Percentiles rank a stretch among this genome's conserved stretches.
These are phyloP conservation scores for Otolemur crassicaudatus DNA, from an alignment of 2,797 vertebrate species.

Conservation along the genomic window DNA sequence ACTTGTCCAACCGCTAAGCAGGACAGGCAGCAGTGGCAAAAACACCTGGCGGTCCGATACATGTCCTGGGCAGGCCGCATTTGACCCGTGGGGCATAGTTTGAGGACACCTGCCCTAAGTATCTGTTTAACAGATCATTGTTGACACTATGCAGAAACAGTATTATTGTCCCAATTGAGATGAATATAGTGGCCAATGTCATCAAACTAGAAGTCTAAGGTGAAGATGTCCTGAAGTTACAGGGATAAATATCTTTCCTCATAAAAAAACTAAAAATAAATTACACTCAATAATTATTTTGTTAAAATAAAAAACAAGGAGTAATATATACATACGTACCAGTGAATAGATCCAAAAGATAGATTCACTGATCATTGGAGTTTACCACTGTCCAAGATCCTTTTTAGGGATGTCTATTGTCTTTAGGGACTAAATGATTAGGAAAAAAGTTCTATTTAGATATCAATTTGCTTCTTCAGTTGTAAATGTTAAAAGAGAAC, in stretches of 20 bases:
- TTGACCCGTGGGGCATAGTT: too few species aligned
- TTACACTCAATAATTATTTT: background rate
- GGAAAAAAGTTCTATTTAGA: background rate
- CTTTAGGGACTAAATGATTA: background rate
- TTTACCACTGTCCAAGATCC: background rate
- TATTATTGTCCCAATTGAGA: background rate
- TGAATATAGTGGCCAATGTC: background rate
- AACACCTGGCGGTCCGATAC: too few species aligned
- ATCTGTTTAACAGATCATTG: background rate
- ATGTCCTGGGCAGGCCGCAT: too few species aligned
- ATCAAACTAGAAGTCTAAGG: conserved; percentile 28
- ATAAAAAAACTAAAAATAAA: conserved; percentile 37
- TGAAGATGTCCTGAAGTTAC: background rate
- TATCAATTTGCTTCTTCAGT: background rate
- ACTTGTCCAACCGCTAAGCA: too few species aligned
- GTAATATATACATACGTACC: background rate
- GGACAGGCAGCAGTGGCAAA: too few species aligned
- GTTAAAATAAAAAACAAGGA: background rate
- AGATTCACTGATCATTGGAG: conserved; percentile 1
- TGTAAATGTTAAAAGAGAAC: conserved; percentile 23
- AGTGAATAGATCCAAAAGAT: background rate
- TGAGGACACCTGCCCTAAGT: background rate
- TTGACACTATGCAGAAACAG: background rate
- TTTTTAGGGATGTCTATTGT: conserved; percentile 19
- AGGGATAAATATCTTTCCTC: background rate